Percentiles rank a stretch among this genome's conserved stretches.
Evolutionary conservation across 2,797 vertebrate species (phyloP).

Genomic region (Merluccius polli): DNA sequence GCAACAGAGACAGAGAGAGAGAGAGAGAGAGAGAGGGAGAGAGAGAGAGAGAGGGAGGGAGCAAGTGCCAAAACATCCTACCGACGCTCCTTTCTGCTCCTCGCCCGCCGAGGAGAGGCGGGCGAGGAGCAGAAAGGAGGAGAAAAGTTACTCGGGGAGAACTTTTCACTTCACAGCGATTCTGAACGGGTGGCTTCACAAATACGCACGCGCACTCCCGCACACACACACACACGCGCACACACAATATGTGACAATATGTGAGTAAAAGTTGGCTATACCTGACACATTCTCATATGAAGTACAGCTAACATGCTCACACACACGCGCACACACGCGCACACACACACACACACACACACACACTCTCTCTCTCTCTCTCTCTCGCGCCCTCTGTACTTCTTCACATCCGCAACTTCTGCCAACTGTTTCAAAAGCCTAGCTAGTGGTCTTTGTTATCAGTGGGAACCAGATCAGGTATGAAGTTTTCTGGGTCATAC

Average conservation of each 20-base stretch:
- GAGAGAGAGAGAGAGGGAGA: neutral
- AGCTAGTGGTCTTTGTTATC: neutral
- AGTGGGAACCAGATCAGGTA: neutral
- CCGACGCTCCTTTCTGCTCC: neutral
- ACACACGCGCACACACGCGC: neutral
- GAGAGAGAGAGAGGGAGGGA: neutral
- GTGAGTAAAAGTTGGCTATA: neutral
- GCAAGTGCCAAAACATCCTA: neutral
- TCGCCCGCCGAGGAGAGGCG: neutral
- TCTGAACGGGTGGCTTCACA: no score
- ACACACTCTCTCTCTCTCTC: neutral
- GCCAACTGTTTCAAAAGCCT: neutral
- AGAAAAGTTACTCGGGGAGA: neutral
- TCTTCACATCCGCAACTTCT: neutral
- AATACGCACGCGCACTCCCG: no score
- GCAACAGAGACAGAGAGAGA: neutral
- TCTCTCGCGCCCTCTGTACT: neutral
- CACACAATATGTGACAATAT: neutral
- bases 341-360: neutral
- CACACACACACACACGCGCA: neutral
- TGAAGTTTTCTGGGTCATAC: neutral
- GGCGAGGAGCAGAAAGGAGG: neutral
- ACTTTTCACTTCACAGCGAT: neutral
- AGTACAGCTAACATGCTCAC: neutral
- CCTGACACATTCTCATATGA: neutral